These are phyloP conservation scores for Physocephala rufipes DNA, from an alignment of 2,888 invertebrate genomes.

Conservation along the genomic window DNA sequence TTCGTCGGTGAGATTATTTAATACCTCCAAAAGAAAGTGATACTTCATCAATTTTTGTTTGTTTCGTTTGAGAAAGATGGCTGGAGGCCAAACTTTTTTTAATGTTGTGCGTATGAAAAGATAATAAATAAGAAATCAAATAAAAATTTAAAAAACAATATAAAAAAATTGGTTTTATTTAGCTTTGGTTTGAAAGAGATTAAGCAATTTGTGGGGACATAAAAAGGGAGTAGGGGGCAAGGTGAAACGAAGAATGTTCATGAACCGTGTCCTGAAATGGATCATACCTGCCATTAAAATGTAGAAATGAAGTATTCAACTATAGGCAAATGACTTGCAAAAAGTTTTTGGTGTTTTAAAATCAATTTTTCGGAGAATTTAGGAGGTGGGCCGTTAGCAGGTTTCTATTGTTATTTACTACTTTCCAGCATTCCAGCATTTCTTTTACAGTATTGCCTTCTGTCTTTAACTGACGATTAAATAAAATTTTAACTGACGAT, in stretches of 20 bases:
- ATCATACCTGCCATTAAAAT: not conserved
- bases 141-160: not conserved
- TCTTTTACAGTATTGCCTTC: too few relatives aligned
- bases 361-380: too few relatives aligned
- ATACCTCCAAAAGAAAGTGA: slow-evolving; percentile 6
- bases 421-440: too few relatives aligned
- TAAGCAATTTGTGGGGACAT: too few relatives aligned
- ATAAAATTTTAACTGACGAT: too few relatives aligned
- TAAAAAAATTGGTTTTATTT: too few relatives aligned
- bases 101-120: not conserved
- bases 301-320: not conserved
- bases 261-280: not conserved
- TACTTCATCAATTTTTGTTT: not conserved
- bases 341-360: too few relatives aligned
- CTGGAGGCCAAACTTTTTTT: not conserved
- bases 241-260: not conserved
- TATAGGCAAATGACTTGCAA: not conserved
- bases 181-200: too few relatives aligned
- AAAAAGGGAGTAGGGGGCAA: too few relatives aligned
- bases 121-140: not conserved
- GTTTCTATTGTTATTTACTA: too few relatives aligned
- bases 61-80: not conserved
- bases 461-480: too few relatives aligned
- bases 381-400: too few relatives aligned
- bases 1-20: slow-evolving; percentile 15